A percentile compares a stretch with the other conserved stretches of the same genome.
These are phyloP conservation scores for Corapipo altera DNA, from an alignment of 2,113 vertebrate genomes.

Conservation along the genomic window DNA sequence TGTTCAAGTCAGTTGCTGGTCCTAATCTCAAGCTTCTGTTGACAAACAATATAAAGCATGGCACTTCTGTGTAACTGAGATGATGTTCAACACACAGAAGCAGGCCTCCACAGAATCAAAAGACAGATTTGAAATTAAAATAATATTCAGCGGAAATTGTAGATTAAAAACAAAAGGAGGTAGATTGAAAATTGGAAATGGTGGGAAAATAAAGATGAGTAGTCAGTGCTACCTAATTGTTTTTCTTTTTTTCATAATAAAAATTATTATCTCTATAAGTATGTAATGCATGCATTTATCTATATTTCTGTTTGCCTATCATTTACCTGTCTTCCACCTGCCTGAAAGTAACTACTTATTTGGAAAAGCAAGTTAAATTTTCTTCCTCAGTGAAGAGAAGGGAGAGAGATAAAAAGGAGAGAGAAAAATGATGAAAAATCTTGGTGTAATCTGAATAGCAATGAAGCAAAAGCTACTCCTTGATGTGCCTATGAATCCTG, in stretches of 20 bases:
- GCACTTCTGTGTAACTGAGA: slow-evolving; percentile 3
- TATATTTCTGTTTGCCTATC: slow-evolving; percentile 73
- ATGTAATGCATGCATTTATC: slow-evolving; percentile 61
- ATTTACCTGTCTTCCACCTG: slow-evolving; percentile 72
- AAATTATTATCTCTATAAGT: slow-evolving; percentile 69
- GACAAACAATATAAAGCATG: neutral
- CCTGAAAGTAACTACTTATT: slow-evolving; percentile 72
- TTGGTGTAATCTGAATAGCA: slow-evolving; percentile 75
- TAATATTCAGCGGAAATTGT: slow-evolving; percentile 52
- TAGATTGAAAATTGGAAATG: slow-evolving; percentile 68
- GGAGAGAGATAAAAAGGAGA: slow-evolving; percentile 62
- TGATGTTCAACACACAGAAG: slow-evolving; percentile 5
- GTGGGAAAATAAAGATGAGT: slow-evolving; percentile 70
- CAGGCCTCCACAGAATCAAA: slow-evolving; percentile 50
- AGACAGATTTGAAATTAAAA: slow-evolving; percentile 64
- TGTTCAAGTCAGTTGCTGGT: neutral
- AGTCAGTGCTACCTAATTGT: slow-evolving; percentile 71
- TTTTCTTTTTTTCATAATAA: slow-evolving; percentile 69
- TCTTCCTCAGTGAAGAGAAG: slow-evolving; percentile 59
- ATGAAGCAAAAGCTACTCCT: slow-evolving; percentile 75
- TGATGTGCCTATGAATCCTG: slow-evolving; percentile 79
- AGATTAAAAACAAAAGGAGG: slow-evolving; percentile 68
- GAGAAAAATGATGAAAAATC: slow-evolving; percentile 69
- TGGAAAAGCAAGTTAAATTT: slow-evolving; percentile 70
- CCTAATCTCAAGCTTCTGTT: slow-evolving; percentile 28